Percentiles rank a stretch among this genome's conserved stretches.
phyloP scores from a whole-genome alignment of 2,113 vertebrate genomes.

The Zosterops hypoxanthus region DNA sequence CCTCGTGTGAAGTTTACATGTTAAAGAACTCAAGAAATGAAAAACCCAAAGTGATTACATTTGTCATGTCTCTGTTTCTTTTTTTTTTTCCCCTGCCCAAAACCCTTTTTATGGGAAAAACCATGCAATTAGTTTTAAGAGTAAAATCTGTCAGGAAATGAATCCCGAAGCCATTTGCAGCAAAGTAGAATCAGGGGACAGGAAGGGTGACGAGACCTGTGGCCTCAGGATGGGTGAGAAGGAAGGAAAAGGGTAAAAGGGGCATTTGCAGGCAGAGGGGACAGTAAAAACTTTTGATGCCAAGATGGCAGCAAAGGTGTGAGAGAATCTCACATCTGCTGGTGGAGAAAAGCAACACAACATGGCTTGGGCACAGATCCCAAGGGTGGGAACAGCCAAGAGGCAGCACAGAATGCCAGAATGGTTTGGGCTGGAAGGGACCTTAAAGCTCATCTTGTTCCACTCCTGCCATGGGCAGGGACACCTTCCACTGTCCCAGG shows the following conservation, averaged over 20 bases:
- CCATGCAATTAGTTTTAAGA: neutral
- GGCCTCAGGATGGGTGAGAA: neutral
- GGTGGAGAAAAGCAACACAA: neutral
- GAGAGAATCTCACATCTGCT: neutral
- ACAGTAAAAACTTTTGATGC: accelerated
- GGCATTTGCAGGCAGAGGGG: neutral
- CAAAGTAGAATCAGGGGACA: neutral
- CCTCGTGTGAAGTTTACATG: neutral
- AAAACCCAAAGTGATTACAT: neutral
- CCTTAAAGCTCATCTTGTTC: neutral
- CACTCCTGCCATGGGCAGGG: neutral
- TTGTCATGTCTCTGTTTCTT: neutral
- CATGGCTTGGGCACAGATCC: neutral
- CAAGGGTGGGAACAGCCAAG: neutral
- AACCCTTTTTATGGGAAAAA: neutral
- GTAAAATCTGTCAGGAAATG: neutral
- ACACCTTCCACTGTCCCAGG: accelerated
- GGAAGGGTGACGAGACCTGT: accelerated
- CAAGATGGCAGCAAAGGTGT: accelerated
- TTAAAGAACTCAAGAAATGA: neutral
- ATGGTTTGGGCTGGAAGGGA: neutral
- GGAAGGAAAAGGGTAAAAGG: neutral
- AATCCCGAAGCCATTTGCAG: neutral
- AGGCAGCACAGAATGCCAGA: neutral
- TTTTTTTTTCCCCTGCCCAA: accelerated